A percentile compares a stretch with the other conserved stretches of the same genome.
phyloP scores from a whole-genome alignment of 1,140 invertebrate species.

The Probaryconus sp. region DNA sequence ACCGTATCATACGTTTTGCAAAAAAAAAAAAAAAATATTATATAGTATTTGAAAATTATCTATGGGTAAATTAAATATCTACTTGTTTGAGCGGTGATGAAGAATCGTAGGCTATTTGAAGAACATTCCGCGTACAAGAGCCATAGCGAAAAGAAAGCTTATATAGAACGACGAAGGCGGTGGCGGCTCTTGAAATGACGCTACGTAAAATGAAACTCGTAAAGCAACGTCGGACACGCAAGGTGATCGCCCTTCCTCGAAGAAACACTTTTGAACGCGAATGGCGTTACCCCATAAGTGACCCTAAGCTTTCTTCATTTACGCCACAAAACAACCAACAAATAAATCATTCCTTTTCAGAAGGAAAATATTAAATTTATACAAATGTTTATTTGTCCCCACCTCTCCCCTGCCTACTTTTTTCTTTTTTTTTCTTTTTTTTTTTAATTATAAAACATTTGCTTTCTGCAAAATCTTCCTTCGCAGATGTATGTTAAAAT shows the following conservation, averaged over 20 bases:
- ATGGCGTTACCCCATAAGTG: slow-evolving; percentile 6
- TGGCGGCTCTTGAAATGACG: slow-evolving; percentile 63
- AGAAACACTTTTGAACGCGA: slow-evolving; percentile 19
- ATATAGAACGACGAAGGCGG: slow-evolving; percentile 18
- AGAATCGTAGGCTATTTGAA: slow-evolving; percentile 2
- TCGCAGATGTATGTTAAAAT: not conserved
- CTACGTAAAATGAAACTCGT: slow-evolving; percentile 73
- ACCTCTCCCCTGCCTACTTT: no score
- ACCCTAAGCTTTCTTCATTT: slow-evolving; percentile 5
- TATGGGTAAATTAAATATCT: not conserved
- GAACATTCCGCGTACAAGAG: not conserved
- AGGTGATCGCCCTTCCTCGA: slow-evolving; percentile 47
- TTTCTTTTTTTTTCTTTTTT: no score
- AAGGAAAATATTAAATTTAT: not conserved
- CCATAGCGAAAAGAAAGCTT: slow-evolving; percentile 21
- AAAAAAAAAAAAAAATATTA: no score
- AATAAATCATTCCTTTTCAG: not conserved
- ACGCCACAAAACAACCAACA: not conserved
- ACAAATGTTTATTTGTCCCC: not conserved
- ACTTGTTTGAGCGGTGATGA: slow-evolving; percentile 2
- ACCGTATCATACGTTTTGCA: no score
- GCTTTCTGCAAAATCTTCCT: not conserved
- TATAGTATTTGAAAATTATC: no score
- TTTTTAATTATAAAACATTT: no score
- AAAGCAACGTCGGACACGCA: slow-evolving; percentile 70